Conservation (phyloP, 2,888 invertebrate species). For the Epirrita christyi region DNA sequence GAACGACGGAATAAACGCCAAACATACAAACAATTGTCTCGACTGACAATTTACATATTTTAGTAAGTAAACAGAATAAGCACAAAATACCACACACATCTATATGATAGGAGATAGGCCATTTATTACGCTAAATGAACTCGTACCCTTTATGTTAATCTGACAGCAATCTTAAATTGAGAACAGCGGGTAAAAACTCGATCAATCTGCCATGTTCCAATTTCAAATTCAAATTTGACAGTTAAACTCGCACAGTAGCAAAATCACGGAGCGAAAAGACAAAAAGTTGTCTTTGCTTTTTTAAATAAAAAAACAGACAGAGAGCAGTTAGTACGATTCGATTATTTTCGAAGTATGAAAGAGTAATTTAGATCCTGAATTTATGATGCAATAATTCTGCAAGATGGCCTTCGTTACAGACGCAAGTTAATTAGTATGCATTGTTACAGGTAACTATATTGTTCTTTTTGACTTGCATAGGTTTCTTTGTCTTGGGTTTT, state of each 20-base stretch:
- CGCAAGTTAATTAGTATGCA: constrained; percentile 64
- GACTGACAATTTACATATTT: no score
- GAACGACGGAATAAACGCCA: no score
- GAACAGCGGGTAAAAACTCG: constrained; percentile 42
- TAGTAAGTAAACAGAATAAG: no score
- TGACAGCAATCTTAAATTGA: constrained; percentile 54
- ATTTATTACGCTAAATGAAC: constrained; percentile 21
- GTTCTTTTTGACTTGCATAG: constrained; percentile 52
- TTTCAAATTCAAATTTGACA: constrained; percentile 72
- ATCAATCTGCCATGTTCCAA: constrained; percentile 53
- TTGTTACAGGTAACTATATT: constrained; percentile 54
- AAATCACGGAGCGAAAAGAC: constrained; percentile 24
- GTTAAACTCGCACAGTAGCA: constrained; percentile 53
- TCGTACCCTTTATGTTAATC: constrained; percentile 52
- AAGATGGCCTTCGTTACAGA: constrained; percentile 62
- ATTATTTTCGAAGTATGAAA: constrained; percentile 74
- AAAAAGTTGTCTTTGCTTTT: constrained; percentile 26
- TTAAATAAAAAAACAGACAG: constrained; percentile 19
- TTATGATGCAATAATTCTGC: constrained; percentile 67
- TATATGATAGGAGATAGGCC: constrained; percentile 12
- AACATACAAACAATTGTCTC: no score
- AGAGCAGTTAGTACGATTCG: constrained; percentile 56
- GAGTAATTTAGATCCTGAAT: constrained; percentile 70
- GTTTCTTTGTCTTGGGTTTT: constrained; percentile 45
- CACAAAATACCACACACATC: constrained; percentile 13